phyloP scores from a whole-genome alignment of 2,888 invertebrate genomes.

The Orthonychiurus folsomi region DNA sequence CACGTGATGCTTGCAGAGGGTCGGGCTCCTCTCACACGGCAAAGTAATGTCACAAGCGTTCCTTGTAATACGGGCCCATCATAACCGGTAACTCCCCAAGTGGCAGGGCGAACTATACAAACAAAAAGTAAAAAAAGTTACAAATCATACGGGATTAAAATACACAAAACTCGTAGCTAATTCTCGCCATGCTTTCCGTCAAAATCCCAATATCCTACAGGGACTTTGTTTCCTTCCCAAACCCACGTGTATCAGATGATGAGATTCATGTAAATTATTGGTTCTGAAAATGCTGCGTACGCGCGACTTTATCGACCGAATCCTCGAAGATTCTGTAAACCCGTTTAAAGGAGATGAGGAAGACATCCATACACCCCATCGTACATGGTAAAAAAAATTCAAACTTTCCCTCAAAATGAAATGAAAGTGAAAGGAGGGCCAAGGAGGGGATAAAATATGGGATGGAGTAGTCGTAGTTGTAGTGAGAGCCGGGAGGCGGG shows the following conservation, averaged over 20 bases:
- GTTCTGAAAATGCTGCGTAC: too few species aligned
- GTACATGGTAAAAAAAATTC: not conserved
- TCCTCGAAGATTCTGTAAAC: too few species aligned
- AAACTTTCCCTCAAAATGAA: not conserved
- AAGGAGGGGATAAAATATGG: too few species aligned
- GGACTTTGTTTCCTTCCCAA: conserved; percentile 9
- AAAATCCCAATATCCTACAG: conserved; percentile 10
- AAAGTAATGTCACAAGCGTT: conserved; percentile 66
- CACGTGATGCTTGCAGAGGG: conserved; percentile 76
- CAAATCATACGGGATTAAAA: not conserved
- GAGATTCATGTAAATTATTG: conserved; percentile 24
- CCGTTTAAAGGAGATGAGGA: too few species aligned
- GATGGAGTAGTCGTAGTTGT: too few species aligned
- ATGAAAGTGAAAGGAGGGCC: too few species aligned
- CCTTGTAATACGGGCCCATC: conserved; percentile 71
- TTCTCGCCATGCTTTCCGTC: too few species aligned
- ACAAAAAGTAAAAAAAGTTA: conserved; percentile 2
- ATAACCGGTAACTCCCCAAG: conserved; percentile 65
- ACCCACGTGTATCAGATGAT: conserved; percentile 17
- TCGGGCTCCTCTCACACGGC: conserved; percentile 67
- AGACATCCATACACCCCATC: too few species aligned
- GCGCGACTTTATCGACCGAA: not conserved
- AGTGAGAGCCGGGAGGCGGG: too few species aligned
- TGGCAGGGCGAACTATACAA: conserved; percentile 65
- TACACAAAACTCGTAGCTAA: conserved; percentile 3